Percentiles rank a stretch among this genome's conserved stretches.
phyloP scores from a whole-genome alignment of 2,888 invertebrate species.

The Muscina levida region DNA sequence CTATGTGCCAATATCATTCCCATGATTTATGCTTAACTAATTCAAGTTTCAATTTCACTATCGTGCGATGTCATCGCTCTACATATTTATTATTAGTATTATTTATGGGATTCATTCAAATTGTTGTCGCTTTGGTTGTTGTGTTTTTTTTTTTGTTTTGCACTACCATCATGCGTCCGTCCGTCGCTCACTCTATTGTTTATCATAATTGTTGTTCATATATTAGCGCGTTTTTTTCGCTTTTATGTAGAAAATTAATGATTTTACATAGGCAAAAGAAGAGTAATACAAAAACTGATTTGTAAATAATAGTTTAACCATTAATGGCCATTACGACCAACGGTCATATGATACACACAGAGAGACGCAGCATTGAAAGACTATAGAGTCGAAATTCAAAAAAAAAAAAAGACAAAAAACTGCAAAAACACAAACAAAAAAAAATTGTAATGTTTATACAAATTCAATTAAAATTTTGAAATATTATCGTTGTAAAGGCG shows the following conservation, averaged over 20 bases:
- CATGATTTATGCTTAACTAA: constrained; percentile 35
- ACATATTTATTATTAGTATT: constrained; percentile 40
- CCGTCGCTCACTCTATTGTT: background rate
- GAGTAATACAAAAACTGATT: background rate
- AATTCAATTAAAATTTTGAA: constrained; percentile 8
- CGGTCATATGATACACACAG: too few relatives aligned
- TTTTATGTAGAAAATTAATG: constrained; percentile 15
- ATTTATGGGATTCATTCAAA: constrained; percentile 15
- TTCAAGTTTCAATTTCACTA: constrained; percentile 40
- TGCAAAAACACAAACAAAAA: background rate
- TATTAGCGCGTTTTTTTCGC: background rate
- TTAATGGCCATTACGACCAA: background rate
- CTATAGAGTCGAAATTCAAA: background rate
- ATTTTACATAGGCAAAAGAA: background rate
- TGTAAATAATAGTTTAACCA: background rate
- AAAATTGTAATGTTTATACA: background rate
- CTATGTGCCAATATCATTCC: background rate
- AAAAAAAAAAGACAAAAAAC: background rate
- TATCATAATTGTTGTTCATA: background rate
- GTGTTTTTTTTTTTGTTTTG: background rate
- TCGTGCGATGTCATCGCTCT: constrained; percentile 42
- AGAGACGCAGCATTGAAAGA: background rate
- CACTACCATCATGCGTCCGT: background rate
- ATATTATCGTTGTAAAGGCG: too few relatives aligned
- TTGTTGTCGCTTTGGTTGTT: background rate